Base-by-base conservation (phyloP, 2,888 invertebrate genomes). In the Melolontha melolontha region DNA sequence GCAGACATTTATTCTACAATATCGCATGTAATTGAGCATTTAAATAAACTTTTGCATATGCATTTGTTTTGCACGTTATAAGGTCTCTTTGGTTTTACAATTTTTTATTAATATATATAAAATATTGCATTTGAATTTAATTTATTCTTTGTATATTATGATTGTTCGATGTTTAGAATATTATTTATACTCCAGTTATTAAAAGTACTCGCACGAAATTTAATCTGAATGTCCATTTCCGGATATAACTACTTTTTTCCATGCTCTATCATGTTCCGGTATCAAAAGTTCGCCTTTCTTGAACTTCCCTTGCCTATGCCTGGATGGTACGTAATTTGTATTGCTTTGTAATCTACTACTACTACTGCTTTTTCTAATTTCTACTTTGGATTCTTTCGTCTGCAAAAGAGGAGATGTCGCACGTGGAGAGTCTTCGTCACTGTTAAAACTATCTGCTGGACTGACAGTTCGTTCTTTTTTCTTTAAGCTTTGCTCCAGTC, bases 401-500 rank as follows among this genome's bases (percentile, higher is more conserved):
- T 82, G 82, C 2, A 89, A 83, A 1, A 90, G 80, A 0, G 90
- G 90, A 1, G 90, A 90, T 29, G 90, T 90, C 47, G 89, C 89
- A 76, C 88, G 86, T 22, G 89, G 89, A 12, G 89, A 90, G 75
- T 87, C 87, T 55, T 89, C 88, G 73, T 87, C 83, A 68, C 87
- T 86, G 63, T 87, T 87, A 59, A 84, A 81, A 73, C 85, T 86
- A 71, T 86, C 86, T 27, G 85, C 83, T 22, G 84, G 85, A 73
- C 85, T 85, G 16, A 83, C 75, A 74, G 86, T 85, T 75, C 85
- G 87, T 78, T 90, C 89, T 75, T 88, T 89, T 80, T 88, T 87
- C 82, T 91, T 90, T 75, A 92, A 83, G 78, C 91, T 92, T 77
- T 89, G 86, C 78, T 92, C 91, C 76, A 92, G 82, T 73, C 92